Base-by-base conservation (phyloP, 1,140 invertebrate genomes). In the Uloborus diversus region DNA sequence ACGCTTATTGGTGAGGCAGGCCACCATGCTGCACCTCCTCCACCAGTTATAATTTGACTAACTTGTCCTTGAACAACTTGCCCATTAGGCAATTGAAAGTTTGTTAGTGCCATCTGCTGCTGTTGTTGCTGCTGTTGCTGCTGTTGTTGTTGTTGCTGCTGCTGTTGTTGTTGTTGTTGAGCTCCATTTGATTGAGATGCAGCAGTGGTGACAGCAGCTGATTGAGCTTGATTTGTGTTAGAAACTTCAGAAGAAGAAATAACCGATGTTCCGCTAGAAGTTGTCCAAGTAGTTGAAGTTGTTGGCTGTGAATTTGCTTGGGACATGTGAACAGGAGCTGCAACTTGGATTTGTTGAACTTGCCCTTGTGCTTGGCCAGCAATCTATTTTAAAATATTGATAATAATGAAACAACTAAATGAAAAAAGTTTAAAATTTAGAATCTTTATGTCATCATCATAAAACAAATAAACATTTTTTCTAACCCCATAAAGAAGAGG, bases 231-330 rank as follows among this genome's bases (percentile, higher is more conserved):
- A 42, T 25, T 65, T 3, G 56, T 51, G 65, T 37, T 66, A 17
- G 65, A 33, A 23, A 14, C 51, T 28, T 81, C 79, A 7, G 79
- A 57, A 35, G 79, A 81, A 14, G 79, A 66, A 23, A 61, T 75
- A 95, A 92, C 85, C 95, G 94, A 85, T 94, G 94, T 0, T 94
- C 94, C 37, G 95, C 89, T 87, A 93, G 93, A 27, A 59, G 83
- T 68, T 89, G 90, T 82, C 90, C 88, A 25, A 88, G 84, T 59
- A 84, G 83, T 83, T 84, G 83, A 62, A 65, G 83, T 83, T 27
- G 56, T 23, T 25, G 78, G 28, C 49, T 81, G 70, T 79, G 47
- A 61, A 7, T 93, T 92, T 83, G 94, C 92, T 86, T 94, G 93
- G 27, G 90, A 62, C 66, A 84, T 86, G 82, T 90, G 89, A 20